Evolutionary conservation across 35 echinoderm and acorn worm genomes (phyloP).

Genomic region (Heliocidaris tuberculata): DNA sequence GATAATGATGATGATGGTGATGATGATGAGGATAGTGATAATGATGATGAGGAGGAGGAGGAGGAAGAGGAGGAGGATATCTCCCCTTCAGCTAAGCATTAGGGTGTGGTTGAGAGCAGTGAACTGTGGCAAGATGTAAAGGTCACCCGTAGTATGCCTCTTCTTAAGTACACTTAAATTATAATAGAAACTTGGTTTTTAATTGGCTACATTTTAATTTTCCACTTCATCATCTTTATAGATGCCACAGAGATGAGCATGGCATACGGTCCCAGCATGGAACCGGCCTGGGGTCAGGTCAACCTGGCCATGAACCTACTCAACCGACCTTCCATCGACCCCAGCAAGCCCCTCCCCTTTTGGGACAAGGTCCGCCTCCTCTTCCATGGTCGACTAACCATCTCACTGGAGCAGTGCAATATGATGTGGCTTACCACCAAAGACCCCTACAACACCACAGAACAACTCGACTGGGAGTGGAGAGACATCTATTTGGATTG

Average conservation of each 20-base stretch:
- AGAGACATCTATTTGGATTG: conserved; percentile 86
- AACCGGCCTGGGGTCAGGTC: conserved; percentile 79
- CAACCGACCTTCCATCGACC: conserved; percentile 87
- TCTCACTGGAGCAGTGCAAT: conserved; percentile 75
- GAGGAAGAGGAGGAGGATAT: no score
- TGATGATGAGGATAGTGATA: neutral
- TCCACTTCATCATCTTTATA: conserved; percentile 16
- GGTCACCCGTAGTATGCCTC: conserved; percentile 90
- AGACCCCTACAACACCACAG: conserved; percentile 87
- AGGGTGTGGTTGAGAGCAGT: conserved; percentile 63
- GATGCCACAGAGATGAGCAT: conserved; percentile 81
- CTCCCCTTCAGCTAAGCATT: conserved; percentile 41
- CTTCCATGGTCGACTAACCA: conserved; percentile 82
- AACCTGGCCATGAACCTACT: conserved; percentile 77
- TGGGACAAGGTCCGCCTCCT: conserved; percentile 95
- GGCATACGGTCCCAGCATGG: conserved; percentile 80
- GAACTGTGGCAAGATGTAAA: conserved; percentile 81
- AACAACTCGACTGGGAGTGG: conserved; percentile 93
- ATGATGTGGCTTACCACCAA: conserved; percentile 81
- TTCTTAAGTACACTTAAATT: conserved; percentile 75
- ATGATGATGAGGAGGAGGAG: no score
- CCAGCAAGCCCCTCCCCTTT: conserved; percentile 80
- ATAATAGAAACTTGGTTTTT: no score
- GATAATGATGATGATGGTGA: neutral
- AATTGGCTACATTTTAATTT: no score